Base-by-base conservation (phyloP, 2,888 invertebrate genomes). In the Ochropleura leucogaster region DNA sequence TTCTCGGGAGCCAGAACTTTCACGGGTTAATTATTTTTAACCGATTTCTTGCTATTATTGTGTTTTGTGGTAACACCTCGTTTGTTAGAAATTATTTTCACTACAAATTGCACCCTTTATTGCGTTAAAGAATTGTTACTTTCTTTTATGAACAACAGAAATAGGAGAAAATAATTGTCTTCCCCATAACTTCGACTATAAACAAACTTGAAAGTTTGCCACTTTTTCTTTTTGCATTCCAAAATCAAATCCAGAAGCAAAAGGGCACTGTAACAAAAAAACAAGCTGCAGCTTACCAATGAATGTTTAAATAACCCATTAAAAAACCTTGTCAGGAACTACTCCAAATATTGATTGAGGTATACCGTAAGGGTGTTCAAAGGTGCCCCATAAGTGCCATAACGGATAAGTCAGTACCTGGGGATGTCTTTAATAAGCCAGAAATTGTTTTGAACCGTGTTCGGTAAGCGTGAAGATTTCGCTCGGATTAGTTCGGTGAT, bases 371-470 rank as follows among this genome's bases (percentile, higher is more conserved):
- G 88, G 89, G 89, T 87, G 88, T 75, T 87, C 72, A 79, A 85
- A 79, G 80, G 79, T 79, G 72, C 78, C 82, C 81, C 82, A 80
- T 81, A 80, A 85, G 82, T 87, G 86, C 76, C 82, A 84, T 87
- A 89, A 88, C 87, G 89, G 86, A 88, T 87, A 87, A 88, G 88
- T 89, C 84, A 88, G 90, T 90, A 93, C 93, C 94, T 93, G 93
- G 84, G 87, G 91, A 90, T 90, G 88, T 87, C 92, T 95, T 95
- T 95, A 96, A 96, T 96, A 95, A 92, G 93, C 93, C 92, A 92
- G 91, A 96, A 95, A 95, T 96, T 96, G 95, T 96, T 96, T 95
- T 95, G 95, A 95, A 93, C 89, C 82, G 92, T 92, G 95, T 80
- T 92, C 94, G 89, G 91, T 90, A 90, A 95, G 94, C 96, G 96